Conservation (phyloP, 2,113 vertebrate genomes). For the Serilophus lunatus region DNA sequence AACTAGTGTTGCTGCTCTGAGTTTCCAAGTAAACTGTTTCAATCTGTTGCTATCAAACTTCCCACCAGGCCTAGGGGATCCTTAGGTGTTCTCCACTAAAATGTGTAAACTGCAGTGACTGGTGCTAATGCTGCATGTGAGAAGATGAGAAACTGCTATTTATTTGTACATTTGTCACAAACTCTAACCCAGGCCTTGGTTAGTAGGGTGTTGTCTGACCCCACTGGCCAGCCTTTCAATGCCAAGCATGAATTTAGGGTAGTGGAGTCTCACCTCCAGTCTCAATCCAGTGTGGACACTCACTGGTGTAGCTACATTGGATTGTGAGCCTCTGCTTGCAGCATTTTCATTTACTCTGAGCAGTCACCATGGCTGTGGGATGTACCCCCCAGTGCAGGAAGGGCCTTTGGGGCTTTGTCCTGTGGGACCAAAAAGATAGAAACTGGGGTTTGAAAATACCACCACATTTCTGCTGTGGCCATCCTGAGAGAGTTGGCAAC, state of each 20-base stretch:
- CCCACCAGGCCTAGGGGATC: neutral
- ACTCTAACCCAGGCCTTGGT: neutral
- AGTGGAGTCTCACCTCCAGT: neutral
- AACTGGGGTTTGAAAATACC: neutral
- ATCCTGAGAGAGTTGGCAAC: neutral
- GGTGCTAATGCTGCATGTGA: neutral
- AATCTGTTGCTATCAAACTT: neutral
- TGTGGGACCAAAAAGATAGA: neutral
- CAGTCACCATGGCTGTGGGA: neutral
- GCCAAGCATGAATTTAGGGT: fast-evolving
- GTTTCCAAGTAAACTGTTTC: neutral
- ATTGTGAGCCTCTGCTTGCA: neutral
- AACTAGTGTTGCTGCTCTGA: neutral
- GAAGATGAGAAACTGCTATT: neutral
- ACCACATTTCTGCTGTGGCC: neutral
- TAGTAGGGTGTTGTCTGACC: neutral
- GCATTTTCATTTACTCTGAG: neutral
- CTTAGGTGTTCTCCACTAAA: neutral
- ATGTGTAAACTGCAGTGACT: neutral
- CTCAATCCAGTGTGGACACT: fast-evolving
- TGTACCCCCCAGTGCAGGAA: neutral
- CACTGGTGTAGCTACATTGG: fast-evolving
- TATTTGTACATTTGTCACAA: neutral
- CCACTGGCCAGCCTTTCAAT: fast-evolving
- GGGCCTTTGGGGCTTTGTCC: neutral